Evolutionary conservation across 2,888 invertebrate genomes (phyloP).

Genomic region (Cinara cedri): DNA sequence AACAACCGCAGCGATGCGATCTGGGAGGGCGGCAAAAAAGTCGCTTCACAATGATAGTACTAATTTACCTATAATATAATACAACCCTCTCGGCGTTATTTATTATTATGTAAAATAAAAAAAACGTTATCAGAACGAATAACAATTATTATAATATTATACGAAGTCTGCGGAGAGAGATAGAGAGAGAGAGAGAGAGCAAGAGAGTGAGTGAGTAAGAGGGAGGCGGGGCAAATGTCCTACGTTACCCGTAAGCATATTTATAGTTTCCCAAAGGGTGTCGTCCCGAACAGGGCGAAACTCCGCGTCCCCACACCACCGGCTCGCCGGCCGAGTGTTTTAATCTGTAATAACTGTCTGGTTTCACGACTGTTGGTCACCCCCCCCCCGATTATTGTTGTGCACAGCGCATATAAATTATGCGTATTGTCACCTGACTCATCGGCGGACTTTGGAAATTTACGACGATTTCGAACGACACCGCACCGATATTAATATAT

Average conservation of each 20-base stretch:
- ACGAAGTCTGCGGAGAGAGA: not conserved
- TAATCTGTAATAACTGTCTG: conserved; percentile 56
- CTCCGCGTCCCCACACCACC: conserved; percentile 14
- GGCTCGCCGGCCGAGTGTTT: conserved; percentile 34
- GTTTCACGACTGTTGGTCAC: conserved; percentile 46
- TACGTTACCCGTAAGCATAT: too few relatives aligned
- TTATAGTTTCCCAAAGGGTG: conserved; percentile 51
- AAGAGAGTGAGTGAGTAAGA: too few relatives aligned
- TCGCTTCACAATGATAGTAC: conserved; percentile 45
- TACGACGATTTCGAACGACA: conserved; percentile 4
- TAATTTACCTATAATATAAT: conserved; percentile 28
- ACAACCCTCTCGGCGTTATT: conserved; percentile 18
- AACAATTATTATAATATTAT: conserved; percentile 8
- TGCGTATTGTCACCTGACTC: conserved; percentile 24
- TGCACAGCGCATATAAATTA: too few relatives aligned
- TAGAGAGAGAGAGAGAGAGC: too few relatives aligned
- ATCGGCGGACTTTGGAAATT: conserved; percentile 24
- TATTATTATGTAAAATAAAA: conserved; percentile 39
- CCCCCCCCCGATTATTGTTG: not conserved
- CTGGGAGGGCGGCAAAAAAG: conserved; percentile 40
- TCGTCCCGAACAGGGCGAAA: not conserved
- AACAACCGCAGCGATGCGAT: conserved; percentile 8
- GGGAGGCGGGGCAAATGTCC: too few relatives aligned
- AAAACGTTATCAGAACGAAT: conserved; percentile 9
- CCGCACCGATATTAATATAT: conserved; percentile 8